A percentile compares a stretch with the other conserved stretches of the same genome.
phyloP scores from a whole-genome alignment of 2,113 vertebrate species.

The Machaerirhynchus nigripectus region DNA sequence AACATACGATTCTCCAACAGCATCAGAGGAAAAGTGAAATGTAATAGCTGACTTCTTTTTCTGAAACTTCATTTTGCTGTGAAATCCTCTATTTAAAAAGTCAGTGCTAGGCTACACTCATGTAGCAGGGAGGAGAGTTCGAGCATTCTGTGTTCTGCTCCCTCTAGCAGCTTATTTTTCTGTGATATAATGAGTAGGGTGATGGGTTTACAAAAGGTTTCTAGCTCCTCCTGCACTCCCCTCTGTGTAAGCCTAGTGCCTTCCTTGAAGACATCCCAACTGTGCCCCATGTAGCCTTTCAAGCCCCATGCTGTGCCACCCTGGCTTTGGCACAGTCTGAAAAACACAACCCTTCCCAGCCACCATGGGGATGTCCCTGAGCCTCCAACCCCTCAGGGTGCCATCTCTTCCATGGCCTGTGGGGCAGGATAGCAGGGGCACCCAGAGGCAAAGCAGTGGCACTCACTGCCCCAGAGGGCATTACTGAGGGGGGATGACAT shows the following conservation, averaged over 20 bases:
- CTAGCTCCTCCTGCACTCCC: background rate
- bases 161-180: background rate
- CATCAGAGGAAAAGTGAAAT: background rate
- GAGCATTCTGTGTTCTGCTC: background rate
- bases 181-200: background rate
- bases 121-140: background rate
- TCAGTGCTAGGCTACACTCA: background rate
- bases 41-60: background rate
- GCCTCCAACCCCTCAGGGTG: background rate
- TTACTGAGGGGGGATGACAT: background rate
- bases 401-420: background rate
- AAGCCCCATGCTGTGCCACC: too few relatives aligned
- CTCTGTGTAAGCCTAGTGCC: background rate
- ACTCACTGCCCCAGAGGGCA: background rate
- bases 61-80: background rate
- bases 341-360: too few relatives aligned
- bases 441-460: background rate
- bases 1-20: background rate
- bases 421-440: accelerated
- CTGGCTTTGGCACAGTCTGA: too few relatives aligned
- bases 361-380: too few relatives aligned
- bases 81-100: background rate
- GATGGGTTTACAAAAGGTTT: background rate
- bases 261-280: background rate
- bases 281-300: background rate